These are phyloP conservation scores for Lerista edwardsae DNA, from an alignment of 2,797 vertebrate genomes.

Conservation along the genomic window DNA sequence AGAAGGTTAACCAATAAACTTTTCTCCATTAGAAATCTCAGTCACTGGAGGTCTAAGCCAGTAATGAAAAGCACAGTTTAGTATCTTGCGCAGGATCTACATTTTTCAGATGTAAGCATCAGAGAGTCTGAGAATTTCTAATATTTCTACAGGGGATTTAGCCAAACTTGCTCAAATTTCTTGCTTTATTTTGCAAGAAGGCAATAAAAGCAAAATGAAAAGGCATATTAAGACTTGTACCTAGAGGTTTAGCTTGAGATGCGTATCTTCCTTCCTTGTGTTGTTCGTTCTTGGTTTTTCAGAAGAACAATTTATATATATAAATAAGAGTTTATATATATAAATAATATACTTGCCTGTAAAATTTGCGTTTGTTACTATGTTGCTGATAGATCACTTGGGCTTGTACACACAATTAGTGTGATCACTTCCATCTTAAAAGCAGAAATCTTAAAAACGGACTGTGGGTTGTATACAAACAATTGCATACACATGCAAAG, in stretches of 20 bases:
- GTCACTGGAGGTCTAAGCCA: slow-evolving; percentile 59
- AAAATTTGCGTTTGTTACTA: slow-evolving; percentile 92
- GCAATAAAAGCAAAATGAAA: slow-evolving; percentile 79
- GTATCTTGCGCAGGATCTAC: slow-evolving; percentile 58
- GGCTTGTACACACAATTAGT: slow-evolving; percentile 83
- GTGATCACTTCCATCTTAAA: slow-evolving; percentile 87
- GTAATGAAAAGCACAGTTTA: slow-evolving; percentile 74
- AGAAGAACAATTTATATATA: slow-evolving; percentile 57
- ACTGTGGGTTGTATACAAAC: slow-evolving; percentile 86
- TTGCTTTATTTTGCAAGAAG: slow-evolving; percentile 76
- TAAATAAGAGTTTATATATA: slow-evolving; percentile 79
- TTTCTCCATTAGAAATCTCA: slow-evolving; percentile 67
- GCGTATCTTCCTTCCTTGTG: slow-evolving; percentile 83
- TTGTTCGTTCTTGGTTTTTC: slow-evolving; percentile 75
- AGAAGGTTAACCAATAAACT: slow-evolving; percentile 57
- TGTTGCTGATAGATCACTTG: slow-evolving; percentile 87
- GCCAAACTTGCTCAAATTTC: slow-evolving; percentile 59
- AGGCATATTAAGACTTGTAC: slow-evolving; percentile 65
- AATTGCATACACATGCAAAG: slow-evolving; percentile 86
- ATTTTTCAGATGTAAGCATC: slow-evolving; percentile 53
- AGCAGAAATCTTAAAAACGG: slow-evolving; percentile 81
- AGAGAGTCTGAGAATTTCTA: slow-evolving; percentile 61
- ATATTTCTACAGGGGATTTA: slow-evolving; percentile 68
- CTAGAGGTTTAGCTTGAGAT: slow-evolving; percentile 79
- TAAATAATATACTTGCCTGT: slow-evolving; percentile 91